Evolutionary conservation across 1,140 invertebrate species (phyloP).

Genomic region (Anoplophora glabripennis): DNA sequence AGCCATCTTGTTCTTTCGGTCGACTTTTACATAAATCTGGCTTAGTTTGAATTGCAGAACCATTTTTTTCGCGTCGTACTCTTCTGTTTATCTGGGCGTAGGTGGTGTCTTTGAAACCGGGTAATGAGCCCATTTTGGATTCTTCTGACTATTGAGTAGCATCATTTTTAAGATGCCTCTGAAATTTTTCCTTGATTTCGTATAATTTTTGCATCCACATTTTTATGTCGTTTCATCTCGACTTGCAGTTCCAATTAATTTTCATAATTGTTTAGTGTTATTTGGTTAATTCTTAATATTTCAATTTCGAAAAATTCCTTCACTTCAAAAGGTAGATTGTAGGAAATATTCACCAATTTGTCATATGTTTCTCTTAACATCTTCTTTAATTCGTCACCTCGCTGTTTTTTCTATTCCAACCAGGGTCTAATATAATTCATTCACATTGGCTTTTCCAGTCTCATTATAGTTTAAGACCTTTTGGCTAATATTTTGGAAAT

Average conservation of each 20-base stretch:
- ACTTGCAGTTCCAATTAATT: slow-evolving; percentile 12
- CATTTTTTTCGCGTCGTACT: no score
- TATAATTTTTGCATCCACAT: slow-evolving; percentile 12
- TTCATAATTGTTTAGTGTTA: slow-evolving; percentile 18
- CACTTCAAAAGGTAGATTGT: slow-evolving; percentile 7
- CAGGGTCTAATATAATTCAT: slow-evolving; percentile 4
- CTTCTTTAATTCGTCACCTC: slow-evolving; percentile 12
- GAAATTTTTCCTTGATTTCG: slow-evolving; percentile 5
- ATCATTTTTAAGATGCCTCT: not conserved
- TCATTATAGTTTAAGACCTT: not conserved
- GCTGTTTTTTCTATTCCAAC: slow-evolving; percentile 10
- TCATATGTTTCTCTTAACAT: slow-evolving; percentile 14
- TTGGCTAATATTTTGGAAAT: no score
- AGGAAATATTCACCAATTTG: not conserved
- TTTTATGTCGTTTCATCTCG: slow-evolving; percentile 17
- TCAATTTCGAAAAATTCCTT: slow-evolving; percentile 17
- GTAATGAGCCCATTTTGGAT: no score
- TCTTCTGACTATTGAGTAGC: no score
- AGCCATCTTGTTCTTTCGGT: not conserved
- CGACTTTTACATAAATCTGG: no score
- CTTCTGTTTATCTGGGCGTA: no score
- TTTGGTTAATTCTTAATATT: slow-evolving; percentile 12
- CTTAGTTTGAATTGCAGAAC: no score
- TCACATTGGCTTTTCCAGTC: not conserved
- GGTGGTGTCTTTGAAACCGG: no score